A percentile compares a stretch with the other conserved stretches of the same genome.
These are phyloP conservation scores for Spizella passerina DNA, from an alignment of 2,797 vertebrate genomes.

Conservation along the genomic window DNA sequence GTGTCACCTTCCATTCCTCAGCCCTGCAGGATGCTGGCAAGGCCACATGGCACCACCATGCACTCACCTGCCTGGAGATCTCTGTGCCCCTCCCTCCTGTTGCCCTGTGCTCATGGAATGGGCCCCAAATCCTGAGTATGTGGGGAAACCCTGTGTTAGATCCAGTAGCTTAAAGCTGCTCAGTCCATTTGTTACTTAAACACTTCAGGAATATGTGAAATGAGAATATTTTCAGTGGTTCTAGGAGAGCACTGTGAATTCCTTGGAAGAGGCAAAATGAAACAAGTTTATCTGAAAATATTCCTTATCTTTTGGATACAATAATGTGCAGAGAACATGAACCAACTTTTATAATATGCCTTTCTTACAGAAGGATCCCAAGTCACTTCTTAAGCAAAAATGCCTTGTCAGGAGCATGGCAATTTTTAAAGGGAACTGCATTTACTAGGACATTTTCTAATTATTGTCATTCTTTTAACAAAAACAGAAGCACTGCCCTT, in stretches of 20 bases:
- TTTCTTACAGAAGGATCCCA: conserved; percentile 62
- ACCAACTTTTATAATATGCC: neutral
- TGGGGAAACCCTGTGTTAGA: neutral
- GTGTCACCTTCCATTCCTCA: fast-evolving
- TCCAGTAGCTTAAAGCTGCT: neutral
- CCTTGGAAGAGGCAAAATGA: neutral
- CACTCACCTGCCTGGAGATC: neutral
- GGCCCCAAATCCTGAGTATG: neutral
- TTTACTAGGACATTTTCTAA: neutral
- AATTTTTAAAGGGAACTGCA: neutral
- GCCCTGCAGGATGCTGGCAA: neutral
- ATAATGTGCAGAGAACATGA: neutral
- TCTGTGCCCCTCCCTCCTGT: fast-evolving
- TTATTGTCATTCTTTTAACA: neutral
- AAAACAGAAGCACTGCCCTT: neutral
- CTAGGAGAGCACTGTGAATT: neutral
- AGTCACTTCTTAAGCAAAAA: neutral
- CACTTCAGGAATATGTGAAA: neutral
- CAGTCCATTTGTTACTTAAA: neutral
- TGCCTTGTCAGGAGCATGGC: neutral
- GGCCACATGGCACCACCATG: fast-evolving
- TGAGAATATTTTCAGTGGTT: neutral
- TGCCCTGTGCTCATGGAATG: neutral
- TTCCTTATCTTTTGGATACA: neutral
- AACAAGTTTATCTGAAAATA: neutral